These are phyloP conservation scores for Pterois miles DNA, from an alignment of 2,797 vertebrate species.

Conservation along the genomic window DNA sequence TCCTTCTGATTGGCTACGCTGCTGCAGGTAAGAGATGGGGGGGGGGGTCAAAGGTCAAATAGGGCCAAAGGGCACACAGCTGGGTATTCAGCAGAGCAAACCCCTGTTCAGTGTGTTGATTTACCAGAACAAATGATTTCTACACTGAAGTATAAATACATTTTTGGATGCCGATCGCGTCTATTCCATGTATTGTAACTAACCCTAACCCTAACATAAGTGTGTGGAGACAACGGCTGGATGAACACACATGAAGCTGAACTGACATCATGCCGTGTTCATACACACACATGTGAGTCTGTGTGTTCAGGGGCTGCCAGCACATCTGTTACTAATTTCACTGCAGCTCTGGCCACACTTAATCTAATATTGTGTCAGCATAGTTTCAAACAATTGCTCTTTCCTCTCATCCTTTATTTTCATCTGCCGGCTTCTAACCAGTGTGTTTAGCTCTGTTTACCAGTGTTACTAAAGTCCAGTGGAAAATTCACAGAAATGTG, in stretches of 20 bases:
- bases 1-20: conserved; percentile 78
- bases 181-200: neutral
- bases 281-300: neutral
- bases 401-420: conserved; percentile 10
- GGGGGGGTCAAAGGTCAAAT: conserved; percentile 33
- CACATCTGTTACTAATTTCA: conserved; percentile 80
- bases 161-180: neutral
- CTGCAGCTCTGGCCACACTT: conserved; percentile 45
- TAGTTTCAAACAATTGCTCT: conserved; percentile 22
- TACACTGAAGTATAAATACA: neutral
- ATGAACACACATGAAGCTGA: conserved; percentile 14
- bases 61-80: neutral
- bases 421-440: neutral
- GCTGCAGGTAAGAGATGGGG: conserved; percentile 74
- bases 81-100: neutral
- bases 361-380: conserved; percentile 43
- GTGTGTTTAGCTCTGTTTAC: conserved; percentile 11
- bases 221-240: conserved; percentile 8
- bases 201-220: too few species aligned
- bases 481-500: conserved; percentile 45
- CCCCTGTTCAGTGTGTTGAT: neutral
- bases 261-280: conserved; percentile 31
- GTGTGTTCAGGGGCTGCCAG: conserved; percentile 32
- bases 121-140: neutral
- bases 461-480: neutral